Evolutionary conservation across 2,888 invertebrate genomes (phyloP), one percentile per base, ranked within the genome.

Genomic region (Ptilodon capucinus): DNA sequence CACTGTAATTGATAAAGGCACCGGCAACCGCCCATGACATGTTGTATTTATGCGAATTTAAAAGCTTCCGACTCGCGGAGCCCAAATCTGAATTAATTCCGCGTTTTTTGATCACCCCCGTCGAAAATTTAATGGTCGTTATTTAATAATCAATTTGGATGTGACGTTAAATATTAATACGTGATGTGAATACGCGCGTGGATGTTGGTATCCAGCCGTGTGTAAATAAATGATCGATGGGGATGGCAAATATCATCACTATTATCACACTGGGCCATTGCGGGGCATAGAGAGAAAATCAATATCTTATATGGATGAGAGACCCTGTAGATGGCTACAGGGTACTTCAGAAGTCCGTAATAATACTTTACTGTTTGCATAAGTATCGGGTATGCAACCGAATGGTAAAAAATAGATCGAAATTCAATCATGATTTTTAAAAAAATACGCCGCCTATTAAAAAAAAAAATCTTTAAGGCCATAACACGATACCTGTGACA

Each of bases 41-140:
- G 85, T 79, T 82, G 80, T 86, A 88, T 89, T 87, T 86, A 89
- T 84, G 81, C 76, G 82, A 78, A 80, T 88, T 88, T 87, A 88
- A 89, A 87, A 84, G 86, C 84, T 81, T 79, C 79, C 79, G 79
- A 79, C 75, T 79, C 79, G 74, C 68, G 67, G 69, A 79, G 80
- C 78, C 84, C 77, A 81, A 86, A 86, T 81, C 79, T 66, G 76
- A 83, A 88, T 86, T 86, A 86, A 86, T 84, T 71, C 74, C 57
- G 64, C 76, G 71, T 79, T 82, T 83, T 80, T 74, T 70, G 75
- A 76, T 77, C 72, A 73, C 76, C 71, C 57, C 69, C 64, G 66
- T 74, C 69, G 73, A 71, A 72, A 76, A 77, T 81, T 68, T 76
- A 71, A 74, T 68, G 70, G 70, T 70, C 69, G 66, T 80, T 73